Conservation (phyloP, 2,113 vertebrate genomes). For the Etheostoma spectabile region DNA sequence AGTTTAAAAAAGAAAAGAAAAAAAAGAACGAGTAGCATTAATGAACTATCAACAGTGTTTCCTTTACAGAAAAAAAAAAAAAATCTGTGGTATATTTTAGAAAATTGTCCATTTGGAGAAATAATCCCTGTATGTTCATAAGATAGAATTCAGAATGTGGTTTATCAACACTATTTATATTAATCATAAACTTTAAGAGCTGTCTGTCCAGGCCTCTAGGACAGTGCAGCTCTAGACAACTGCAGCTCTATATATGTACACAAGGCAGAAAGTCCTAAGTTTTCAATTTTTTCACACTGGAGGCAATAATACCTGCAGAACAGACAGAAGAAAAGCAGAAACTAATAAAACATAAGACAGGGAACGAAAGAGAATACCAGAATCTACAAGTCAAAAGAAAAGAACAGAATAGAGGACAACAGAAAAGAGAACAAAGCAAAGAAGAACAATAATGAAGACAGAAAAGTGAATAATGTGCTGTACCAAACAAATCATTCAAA, state of each 20-base stretch:
- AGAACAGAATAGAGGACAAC: not conserved
- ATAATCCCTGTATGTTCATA: conserved; percentile 66
- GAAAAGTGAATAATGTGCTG: conserved; percentile 40
- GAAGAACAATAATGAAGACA: conserved; percentile 7
- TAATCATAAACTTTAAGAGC: conserved; percentile 59
- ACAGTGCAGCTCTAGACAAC: conserved; percentile 63
- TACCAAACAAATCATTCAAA: conserved; percentile 35
- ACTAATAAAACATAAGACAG: conserved; percentile 16
- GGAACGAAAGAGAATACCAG: conserved; percentile 8
- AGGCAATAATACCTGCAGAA: conserved; percentile 56
- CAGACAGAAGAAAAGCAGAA: conserved; percentile 31
- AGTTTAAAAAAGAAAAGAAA: not conserved
- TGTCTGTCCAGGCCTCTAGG: conserved; percentile 60
- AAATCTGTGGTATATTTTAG: conserved; percentile 54
- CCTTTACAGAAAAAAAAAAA: conserved; percentile 54
- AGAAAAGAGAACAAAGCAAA: not conserved
- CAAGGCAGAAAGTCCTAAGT: conserved; percentile 76
- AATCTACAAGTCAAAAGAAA: not conserved
- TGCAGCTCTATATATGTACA: conserved; percentile 73
- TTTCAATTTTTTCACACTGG: conserved; percentile 66
- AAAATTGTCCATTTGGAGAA: conserved; percentile 68
- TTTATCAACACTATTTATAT: conserved; percentile 68
- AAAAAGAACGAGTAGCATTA: conserved; percentile 35
- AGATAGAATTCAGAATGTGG: conserved; percentile 57
- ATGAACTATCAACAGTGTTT: conserved; percentile 61